Conservation (phyloP, 1,140 invertebrate species). For the Pseudomyrmex flavicornis region DNA sequence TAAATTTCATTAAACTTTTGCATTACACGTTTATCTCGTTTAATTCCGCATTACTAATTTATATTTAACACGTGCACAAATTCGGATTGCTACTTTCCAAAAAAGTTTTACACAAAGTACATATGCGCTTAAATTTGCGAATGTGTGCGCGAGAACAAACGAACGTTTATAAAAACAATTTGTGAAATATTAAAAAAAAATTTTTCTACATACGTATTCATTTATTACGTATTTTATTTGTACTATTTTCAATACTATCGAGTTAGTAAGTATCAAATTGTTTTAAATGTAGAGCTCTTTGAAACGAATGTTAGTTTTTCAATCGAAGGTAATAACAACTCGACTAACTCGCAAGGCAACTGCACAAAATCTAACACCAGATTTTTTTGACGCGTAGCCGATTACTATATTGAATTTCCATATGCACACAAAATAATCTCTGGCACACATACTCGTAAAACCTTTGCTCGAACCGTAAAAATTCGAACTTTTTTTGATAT, state of each 20-base stretch:
- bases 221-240: not conserved
- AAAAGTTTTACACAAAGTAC: not conserved
- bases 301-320: conserved; percentile 11
- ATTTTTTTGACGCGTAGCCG: conserved; percentile 41
- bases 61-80: not conserved
- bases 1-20: conserved; percentile 21
- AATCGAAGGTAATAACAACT: conserved; percentile 4
- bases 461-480: conserved; percentile 24
- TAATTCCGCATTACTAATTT: not conserved
- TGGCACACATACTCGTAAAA: not conserved
- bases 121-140: conserved; percentile 8
- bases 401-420: conserved; percentile 18
- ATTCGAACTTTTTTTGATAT: conserved; percentile 47
- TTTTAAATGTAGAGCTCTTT: not conserved
- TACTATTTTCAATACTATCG: not conserved
- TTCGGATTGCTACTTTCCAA: not conserved
- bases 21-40: not conserved
- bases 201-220: not conserved
- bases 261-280: not conserved
- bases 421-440: not conserved
- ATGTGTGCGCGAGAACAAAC: too few relatives aligned
- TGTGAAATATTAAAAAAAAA: not conserved
- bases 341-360: not conserved
- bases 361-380: conserved; percentile 10
- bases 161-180: not conserved